Evolutionary conservation across 2,797 vertebrate species (phyloP).

Genomic region (Syngnathus rostellatus): DNA sequence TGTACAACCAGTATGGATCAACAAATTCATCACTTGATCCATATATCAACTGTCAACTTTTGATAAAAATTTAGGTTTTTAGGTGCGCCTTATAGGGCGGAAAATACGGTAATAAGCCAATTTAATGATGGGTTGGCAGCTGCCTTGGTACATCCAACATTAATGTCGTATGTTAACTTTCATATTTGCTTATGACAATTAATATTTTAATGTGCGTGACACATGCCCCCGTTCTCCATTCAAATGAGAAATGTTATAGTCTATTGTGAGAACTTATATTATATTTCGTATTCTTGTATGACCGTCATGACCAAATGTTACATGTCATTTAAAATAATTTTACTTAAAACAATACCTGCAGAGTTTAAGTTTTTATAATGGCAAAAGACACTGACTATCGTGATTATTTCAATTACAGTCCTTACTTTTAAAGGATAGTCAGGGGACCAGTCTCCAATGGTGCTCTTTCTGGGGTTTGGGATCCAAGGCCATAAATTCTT

Average conservation of each 20-base stretch:
- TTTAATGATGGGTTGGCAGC: too few relatives aligned
- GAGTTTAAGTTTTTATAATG: neutral
- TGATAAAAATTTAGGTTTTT: too few relatives aligned
- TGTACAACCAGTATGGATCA: too few relatives aligned
- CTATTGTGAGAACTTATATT: neutral
- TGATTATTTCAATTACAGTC: neutral
- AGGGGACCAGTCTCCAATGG: constrained; percentile 89
- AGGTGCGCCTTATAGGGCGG: too few relatives aligned
- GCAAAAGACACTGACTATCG: neutral
- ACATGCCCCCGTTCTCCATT: neutral
- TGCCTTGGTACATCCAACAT: too few relatives aligned
- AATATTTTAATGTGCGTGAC: neutral
- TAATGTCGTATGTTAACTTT: neutral
- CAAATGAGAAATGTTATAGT: neutral
- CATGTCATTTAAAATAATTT: neutral
- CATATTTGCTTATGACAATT: neutral
- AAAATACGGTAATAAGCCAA: too few relatives aligned
- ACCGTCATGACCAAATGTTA: neutral
- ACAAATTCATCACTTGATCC: too few relatives aligned
- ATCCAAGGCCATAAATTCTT: constrained; percentile 88
- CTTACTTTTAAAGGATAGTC: constrained; percentile 81
- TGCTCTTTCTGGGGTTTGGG: constrained; percentile 90
- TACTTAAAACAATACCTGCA: neutral
- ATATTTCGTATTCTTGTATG: neutral
- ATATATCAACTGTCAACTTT: too few relatives aligned